Percentiles rank a stretch among this genome's conserved stretches.
phyloP scores from a whole-genome alignment of 1,140 invertebrate species.

The Spodoptera frugiperda region DNA sequence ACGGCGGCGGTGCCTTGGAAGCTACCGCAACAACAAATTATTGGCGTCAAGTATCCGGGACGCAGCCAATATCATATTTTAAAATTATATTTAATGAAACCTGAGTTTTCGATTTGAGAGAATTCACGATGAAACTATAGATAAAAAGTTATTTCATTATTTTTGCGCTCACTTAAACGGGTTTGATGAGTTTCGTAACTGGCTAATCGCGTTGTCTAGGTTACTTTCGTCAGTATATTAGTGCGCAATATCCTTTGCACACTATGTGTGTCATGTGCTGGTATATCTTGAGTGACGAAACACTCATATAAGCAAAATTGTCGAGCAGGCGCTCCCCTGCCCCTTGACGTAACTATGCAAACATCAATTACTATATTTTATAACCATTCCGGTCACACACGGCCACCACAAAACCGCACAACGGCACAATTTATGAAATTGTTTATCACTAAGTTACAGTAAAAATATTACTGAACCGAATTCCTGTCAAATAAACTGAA shows the following conservation, averaged over 20 bases:
- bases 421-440: constrained; percentile 27
- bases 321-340: constrained; percentile 18
- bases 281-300: constrained; percentile 9
- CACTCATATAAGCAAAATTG: constrained; percentile 10
- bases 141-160: neutral
- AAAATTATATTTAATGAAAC: constrained; percentile 28
- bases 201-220: constrained; percentile 10
- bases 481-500: constrained; percentile 57
- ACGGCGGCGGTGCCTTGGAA: constrained; percentile 38
- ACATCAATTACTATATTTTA: constrained; percentile 22
- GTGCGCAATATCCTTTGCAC: constrained; percentile 14
- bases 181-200: constrained; percentile 25
- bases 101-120: neutral
- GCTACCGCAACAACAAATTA: constrained; percentile 42
- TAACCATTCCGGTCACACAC: constrained; percentile 23
- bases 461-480: constrained; percentile 39
- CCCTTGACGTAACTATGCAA: neutral
- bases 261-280: constrained; percentile 13
- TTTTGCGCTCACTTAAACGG: neutral
- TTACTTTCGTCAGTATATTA: constrained; percentile 3
- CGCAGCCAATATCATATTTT: constrained; percentile 21
- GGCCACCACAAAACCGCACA: neutral
- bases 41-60: constrained; percentile 2
- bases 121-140: constrained; percentile 6
- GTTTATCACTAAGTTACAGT: constrained; percentile 43